Evolutionary conservation across 2,797 vertebrate species (phyloP), one percentile per base, ranked within the genome.

Genomic region (Acropternis orthonyx): DNA sequence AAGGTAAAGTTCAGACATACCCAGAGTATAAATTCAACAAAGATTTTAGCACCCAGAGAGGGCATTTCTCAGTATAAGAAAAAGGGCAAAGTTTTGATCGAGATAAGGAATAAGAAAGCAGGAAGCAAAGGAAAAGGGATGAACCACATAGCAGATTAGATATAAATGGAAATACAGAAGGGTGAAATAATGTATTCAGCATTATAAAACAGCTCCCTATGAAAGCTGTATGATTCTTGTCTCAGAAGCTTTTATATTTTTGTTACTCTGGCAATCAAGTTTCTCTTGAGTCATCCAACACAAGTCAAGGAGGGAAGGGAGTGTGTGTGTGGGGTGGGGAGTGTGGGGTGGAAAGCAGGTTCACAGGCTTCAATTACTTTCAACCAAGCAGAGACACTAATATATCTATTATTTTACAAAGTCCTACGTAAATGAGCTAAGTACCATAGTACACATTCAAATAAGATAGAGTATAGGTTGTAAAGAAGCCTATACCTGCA

Each of bases 381-480:
- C 92, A 95, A 74, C 82, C 91, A 94, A 94, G 92, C 76, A 95
- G 76, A 95, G 75, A 92, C 79, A 91, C 28, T 90, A 85, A 95
- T 94, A 96, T 84, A 89, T 92, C 90, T 88, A 92, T 92, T 91
- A 93, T 92, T 96, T 95, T 88, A 92, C 82, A 83, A 93, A 93
- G 88, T 69, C 85, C 69, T 90, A 90, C 93, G 95, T 88, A 92
- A 81, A 95, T 92, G 76, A 94, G 66, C 58, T 81, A 78, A 88
- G 54, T 68, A 81, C 56, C 82, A 83, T 26, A 88, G 82, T 23
- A 80, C 56, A 82, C 65, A 65, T 74, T 85, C 36, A 93, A 56
- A 63, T 89, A 74, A 90, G 61, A 82, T 14, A 76, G 56, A 87
- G 65, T 27, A 83, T 66, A 85, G 39, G 62, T 28, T 86, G 82